phyloP scores from a whole-genome alignment of 2,797 vertebrate species.

The Dendrocincla tyrannina region DNA sequence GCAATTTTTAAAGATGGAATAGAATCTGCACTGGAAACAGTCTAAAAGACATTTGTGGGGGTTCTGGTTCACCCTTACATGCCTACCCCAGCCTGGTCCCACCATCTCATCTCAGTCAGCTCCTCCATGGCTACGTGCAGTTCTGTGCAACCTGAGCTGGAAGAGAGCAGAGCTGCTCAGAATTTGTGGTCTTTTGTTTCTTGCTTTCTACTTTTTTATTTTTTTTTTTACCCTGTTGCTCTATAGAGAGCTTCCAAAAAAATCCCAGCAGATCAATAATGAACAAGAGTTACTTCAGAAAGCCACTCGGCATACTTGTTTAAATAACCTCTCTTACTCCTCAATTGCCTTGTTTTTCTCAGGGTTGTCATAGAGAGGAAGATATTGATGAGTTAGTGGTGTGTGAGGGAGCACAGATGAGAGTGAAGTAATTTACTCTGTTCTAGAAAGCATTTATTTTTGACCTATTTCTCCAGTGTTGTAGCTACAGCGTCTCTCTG shows the following conservation, averaged over 20 bases:
- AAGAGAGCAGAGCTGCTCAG: background rate
- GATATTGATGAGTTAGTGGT: slow-evolving; percentile 4
- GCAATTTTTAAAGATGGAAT: background rate
- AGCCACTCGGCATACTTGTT: background rate
- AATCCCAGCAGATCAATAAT: background rate
- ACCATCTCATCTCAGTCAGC: background rate
- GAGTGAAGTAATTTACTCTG: background rate
- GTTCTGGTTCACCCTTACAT: background rate
- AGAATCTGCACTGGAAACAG: background rate
- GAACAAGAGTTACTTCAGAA: background rate
- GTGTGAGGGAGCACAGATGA: background rate
- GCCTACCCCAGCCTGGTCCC: background rate
- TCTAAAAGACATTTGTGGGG: background rate
- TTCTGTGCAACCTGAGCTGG: background rate
- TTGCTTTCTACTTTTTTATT: background rate
- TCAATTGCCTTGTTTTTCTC: slow-evolving; percentile 24
- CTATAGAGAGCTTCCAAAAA: background rate
- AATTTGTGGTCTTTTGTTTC: background rate
- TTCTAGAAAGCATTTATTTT: slow-evolving; percentile 14
- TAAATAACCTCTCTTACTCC: slow-evolving; percentile 38
- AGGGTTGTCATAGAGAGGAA: slow-evolving; percentile 27
- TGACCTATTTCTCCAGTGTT: background rate
- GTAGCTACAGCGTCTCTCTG: background rate
- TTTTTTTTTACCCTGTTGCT: background rate
- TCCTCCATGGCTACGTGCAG: background rate